Percentiles rank a stretch among this genome's conserved stretches.
Evolutionary conservation across 2,888 invertebrate species (phyloP).

Genomic region (Drosophila colorata): DNA sequence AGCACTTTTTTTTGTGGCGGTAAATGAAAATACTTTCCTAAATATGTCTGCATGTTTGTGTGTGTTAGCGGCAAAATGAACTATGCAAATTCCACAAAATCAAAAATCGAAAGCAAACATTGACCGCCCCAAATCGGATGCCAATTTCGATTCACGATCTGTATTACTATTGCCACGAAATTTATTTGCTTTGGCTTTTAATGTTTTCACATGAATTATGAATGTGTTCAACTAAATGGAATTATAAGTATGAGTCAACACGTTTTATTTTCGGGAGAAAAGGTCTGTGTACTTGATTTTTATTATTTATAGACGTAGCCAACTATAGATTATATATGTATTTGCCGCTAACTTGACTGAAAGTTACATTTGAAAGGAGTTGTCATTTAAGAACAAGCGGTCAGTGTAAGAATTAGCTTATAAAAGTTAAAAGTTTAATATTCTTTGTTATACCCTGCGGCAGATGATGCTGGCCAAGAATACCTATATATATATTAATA

Average conservation of each 20-base stretch:
- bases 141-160: not conserved
- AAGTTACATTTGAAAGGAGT: too few relatives aligned
- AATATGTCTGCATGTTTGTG: conserved; percentile 15
- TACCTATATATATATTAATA: too few relatives aligned
- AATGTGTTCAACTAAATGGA: conserved; percentile 1
- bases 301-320: too few relatives aligned
- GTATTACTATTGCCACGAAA: not conserved
- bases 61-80: conserved; percentile 41
- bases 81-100: conserved; percentile 44
- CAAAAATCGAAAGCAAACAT: conserved; percentile 16
- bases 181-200: conserved; percentile 37
- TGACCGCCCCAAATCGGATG: not conserved
- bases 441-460: too few relatives aligned
- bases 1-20: conserved; percentile 17
- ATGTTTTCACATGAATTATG: conserved; percentile 40
- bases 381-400: too few relatives aligned
- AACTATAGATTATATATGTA: too few relatives aligned
- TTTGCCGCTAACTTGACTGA: too few relatives aligned
- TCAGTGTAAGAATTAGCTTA: too few relatives aligned
- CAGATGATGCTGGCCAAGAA: too few relatives aligned
- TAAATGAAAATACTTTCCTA: conserved; percentile 64
- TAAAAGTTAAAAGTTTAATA: too few relatives aligned
- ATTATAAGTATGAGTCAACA: not conserved
- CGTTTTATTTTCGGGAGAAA: not conserved
- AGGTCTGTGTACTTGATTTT: too few relatives aligned